Conservation (phyloP, 2,797 vertebrate species). For the Scomberomorus guttatus region DNA sequence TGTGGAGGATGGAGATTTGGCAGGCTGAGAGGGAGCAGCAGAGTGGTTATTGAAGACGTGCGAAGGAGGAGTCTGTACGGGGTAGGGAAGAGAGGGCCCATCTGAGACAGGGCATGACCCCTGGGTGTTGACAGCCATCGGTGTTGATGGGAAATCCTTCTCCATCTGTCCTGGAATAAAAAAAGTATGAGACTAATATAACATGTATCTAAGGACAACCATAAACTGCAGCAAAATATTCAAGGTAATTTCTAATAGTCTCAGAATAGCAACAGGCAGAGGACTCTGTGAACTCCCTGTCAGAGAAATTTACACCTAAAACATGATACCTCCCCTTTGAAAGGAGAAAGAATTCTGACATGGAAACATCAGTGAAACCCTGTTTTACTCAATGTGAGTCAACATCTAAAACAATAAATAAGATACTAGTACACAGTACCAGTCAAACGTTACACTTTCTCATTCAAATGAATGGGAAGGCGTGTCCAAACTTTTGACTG, state of each 20-base stretch:
- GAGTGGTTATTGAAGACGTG: slow-evolving; percentile 21
- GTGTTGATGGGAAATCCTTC: slow-evolving; percentile 55
- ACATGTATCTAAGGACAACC: not conserved
- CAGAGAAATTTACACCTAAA: not conserved
- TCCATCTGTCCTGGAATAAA: slow-evolving; percentile 69
- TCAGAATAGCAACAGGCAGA: too few relatives aligned
- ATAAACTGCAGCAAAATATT: not conserved
- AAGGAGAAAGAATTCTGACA: not conserved
- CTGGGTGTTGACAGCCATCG: slow-evolving; percentile 43
- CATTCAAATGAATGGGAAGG: too few relatives aligned
- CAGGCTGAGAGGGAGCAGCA: slow-evolving; percentile 1
- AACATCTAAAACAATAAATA: not conserved
- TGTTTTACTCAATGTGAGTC: not conserved
- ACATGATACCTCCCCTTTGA: slow-evolving; percentile 13
- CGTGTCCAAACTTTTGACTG: too few relatives aligned
- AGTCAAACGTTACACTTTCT: too few relatives aligned
- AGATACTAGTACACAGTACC: not conserved
- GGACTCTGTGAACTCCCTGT: slow-evolving; percentile 2
- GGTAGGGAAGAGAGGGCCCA: slow-evolving; percentile 34
- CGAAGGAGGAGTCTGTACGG: slow-evolving; percentile 32
- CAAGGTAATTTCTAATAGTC: not conserved
- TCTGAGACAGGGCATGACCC: slow-evolving; percentile 46
- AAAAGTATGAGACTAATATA: slow-evolving; percentile 5
- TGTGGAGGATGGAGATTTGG: slow-evolving; percentile 25
- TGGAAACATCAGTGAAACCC: not conserved